Conservation (phyloP, 23 tunicate species). For the Oikopleura albicans region DNA sequence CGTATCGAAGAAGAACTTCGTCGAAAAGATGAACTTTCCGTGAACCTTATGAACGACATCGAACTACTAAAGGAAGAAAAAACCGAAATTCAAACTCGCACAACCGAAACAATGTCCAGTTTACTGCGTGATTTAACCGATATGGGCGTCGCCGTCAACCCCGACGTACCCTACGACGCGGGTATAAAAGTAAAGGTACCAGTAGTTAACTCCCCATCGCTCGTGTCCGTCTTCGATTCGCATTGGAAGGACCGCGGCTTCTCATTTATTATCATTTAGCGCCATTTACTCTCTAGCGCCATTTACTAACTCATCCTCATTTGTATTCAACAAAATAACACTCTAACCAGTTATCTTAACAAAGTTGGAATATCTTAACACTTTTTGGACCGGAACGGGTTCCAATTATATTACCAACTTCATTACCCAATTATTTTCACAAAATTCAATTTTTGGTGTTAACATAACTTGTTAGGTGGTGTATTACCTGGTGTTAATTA, state of each 20-base stretch:
- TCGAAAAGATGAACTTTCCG: not conserved
- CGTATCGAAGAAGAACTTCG: not conserved
- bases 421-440: not conserved
- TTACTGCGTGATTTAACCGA: not conserved
- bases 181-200: not conserved
- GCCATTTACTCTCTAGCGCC: no score
- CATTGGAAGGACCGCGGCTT: slow-evolving; percentile 12
- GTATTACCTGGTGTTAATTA: no score
- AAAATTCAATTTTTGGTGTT: no score
- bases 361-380: no score
- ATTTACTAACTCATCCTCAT: no score
- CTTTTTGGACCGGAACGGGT: no score
- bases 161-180: not conserved
- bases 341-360: no score
- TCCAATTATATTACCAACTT: not conserved
- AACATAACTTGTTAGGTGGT: no score
- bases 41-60: not conserved
- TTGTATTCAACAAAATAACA: no score
- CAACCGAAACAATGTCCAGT: slow-evolving; percentile 17
- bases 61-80: not conserved
- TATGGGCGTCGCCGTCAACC: slow-evolving; percentile 14
- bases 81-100: not conserved
- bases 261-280: no score
- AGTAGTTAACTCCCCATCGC: not conserved
- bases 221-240: not conserved